Conservation (phyloP, 2,888 invertebrate genomes). For the Leistus spinibarbis region DNA sequence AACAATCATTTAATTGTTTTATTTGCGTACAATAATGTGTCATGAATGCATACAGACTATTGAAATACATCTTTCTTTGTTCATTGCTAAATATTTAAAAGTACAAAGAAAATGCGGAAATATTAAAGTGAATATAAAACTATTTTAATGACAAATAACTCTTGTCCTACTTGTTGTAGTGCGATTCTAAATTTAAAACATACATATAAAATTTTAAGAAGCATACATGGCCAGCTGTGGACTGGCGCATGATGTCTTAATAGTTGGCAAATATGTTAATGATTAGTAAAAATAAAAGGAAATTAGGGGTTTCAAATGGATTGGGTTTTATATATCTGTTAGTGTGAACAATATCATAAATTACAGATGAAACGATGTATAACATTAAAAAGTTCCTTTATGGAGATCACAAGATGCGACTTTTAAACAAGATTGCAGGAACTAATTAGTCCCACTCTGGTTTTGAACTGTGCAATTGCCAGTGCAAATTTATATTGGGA, state of each 20-base stretch:
- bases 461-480: neutral
- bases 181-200: constrained; percentile 7
- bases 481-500: neutral
- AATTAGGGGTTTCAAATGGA: neutral
- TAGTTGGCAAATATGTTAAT: too few relatives aligned
- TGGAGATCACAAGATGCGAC: too few relatives aligned
- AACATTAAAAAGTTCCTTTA: too few relatives aligned
- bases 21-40: too few relatives aligned
- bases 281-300: neutral
- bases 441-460: too few relatives aligned
- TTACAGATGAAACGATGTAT: too few relatives aligned
- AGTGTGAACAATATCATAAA: too few relatives aligned
- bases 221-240: neutral
- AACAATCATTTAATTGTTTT: neutral
- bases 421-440: too few relatives aligned
- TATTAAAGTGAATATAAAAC: neutral
- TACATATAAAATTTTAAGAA: neutral
- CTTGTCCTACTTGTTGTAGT: neutral
- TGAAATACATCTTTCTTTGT: neutral
- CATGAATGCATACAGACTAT: too few relatives aligned
- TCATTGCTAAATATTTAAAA: neutral
- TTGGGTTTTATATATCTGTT: too few relatives aligned
- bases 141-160: constrained; percentile 3
- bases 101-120: neutral
- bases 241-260: neutral